Evolutionary conservation across 2,797 vertebrate species (phyloP), one percentile per base, ranked within the genome.

Genomic region (Coregonus sp.): DNA sequence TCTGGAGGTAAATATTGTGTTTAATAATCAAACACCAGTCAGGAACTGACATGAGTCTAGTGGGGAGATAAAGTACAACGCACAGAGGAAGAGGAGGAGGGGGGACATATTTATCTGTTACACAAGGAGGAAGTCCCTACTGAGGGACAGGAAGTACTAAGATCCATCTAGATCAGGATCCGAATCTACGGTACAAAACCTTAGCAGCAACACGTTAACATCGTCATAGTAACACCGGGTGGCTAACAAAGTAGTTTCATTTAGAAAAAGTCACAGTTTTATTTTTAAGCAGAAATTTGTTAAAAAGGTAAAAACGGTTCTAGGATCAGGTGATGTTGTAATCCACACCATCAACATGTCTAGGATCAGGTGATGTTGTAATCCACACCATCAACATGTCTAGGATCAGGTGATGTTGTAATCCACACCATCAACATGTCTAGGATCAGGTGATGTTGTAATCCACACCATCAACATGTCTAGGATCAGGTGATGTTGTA

Each of bases 151-250:
- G 93, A 89, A 93, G 93, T 95, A 94, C 93, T 95, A 96, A 97
- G 93, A 89, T 92, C 92, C 90, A 94, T 94, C 96, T 88, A 95
- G 95, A 95, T 94, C 94, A 96, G 94, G 93, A 96, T 94, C 92
- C 91, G 92, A 93, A 91, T 93, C 92, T 93, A 93, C 89, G 89
- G 89, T 92, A 93, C 92, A 93, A 93, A 93, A 93, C 92, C 96
- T 98, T 98, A 98, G 98, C 97, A 99, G 97, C 98, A 98, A 97
- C 95, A 96, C 96, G 96, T 98, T 98, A 97, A 97, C 95, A 93
- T 95, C 89, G 92, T 61, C 56, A 25, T 61, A 20, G 56, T 25
- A 61, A 61, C 56, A 61, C 0, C 18, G n/a, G 95, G 56, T 61
- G 94, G 95, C 94, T 96, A 95, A 95, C 95, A 96, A 97, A 96